phyloP scores from a whole-genome alignment of 2,797 vertebrate genomes.

The Netta rufina region DNA sequence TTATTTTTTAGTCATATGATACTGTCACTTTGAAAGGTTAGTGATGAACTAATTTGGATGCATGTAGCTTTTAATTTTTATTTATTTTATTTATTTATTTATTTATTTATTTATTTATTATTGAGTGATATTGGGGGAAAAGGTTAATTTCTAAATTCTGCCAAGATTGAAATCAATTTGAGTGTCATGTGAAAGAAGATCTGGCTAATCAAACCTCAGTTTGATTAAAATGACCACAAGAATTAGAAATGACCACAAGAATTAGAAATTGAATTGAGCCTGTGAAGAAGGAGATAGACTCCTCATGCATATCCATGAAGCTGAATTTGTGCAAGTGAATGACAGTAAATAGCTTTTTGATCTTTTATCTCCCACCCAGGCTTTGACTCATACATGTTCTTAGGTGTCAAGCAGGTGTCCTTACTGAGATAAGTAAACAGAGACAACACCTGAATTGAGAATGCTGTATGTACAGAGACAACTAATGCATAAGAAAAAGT shows the following conservation, averaged over 20 bases:
- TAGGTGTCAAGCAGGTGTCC: neutral
- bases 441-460: neutral
- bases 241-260: neutral
- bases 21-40: neutral
- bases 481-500: neutral
- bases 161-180: neutral
- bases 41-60: neutral
- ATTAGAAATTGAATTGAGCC: neutral
- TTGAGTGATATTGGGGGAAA: neutral
- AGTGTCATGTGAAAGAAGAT: neutral
- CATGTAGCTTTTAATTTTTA: neutral
- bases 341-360: neutral
- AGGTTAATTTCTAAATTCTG: neutral
- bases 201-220: neutral
- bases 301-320: fast-evolving
- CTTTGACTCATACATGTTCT: neutral
- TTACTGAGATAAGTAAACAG: neutral
- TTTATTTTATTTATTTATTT: neutral
- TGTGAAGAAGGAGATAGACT: neutral
- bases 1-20: neutral
- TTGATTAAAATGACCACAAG: neutral
- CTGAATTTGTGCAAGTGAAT: neutral
- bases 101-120: neutral
- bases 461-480: neutral
- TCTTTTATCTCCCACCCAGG: neutral